A percentile compares a stretch with the other conserved stretches of the same genome.
These are phyloP conservation scores for Colinus virginianus DNA, from an alignment of 2,113 vertebrate species.

Conservation along the genomic window DNA sequence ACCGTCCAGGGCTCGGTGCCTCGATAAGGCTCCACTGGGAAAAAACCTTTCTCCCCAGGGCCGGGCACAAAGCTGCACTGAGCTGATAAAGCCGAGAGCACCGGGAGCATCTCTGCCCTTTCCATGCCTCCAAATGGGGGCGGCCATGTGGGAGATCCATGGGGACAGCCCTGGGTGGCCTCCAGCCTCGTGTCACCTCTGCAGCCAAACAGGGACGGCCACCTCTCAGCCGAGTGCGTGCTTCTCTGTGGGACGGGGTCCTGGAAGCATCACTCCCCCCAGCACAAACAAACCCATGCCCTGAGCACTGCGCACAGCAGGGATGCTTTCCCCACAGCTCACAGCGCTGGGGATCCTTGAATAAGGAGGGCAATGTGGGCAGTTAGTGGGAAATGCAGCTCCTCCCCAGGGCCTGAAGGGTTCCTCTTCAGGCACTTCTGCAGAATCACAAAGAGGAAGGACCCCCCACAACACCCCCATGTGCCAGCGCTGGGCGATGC, in stretches of 20 bases:
- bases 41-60: conserved; percentile 4
- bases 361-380: accelerated
- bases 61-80: not conserved
- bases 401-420: accelerated
- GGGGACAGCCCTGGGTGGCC: not conserved
- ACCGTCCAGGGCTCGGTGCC: not conserved
- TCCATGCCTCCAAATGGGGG: not conserved
- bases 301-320: not conserved
- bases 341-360: not conserved
- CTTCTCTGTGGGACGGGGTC: not conserved
- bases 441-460: conserved; percentile 2
- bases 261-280: accelerated
- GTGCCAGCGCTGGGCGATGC: too few species aligned
- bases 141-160: not conserved
- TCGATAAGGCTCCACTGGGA: not conserved
- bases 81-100: conserved; percentile 36
- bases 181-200: not conserved
- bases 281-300: not conserved
- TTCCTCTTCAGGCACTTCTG: not conserved
- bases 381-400: accelerated
- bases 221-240: not conserved
- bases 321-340: conserved; percentile 43
- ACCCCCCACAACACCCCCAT: accelerated
- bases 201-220: not conserved
- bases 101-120: not conserved